Conservation (phyloP, 37 sponge, comb jelly and placozoan genomes). For the Oscarella lobularis region DNA sequence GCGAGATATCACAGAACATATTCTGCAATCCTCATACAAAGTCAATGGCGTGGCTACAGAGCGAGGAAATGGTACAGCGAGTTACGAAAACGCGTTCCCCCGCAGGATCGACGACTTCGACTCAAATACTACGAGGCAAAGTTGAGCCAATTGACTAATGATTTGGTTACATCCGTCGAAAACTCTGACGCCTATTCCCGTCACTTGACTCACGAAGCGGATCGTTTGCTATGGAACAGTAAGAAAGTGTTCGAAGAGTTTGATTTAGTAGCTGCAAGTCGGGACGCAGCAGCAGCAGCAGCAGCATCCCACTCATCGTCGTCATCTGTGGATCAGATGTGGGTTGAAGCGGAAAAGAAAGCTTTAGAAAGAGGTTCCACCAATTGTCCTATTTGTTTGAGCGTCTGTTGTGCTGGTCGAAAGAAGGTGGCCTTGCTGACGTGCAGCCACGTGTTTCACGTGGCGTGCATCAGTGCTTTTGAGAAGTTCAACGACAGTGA, state of each 20-base stretch:
- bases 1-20: constrained; percentile 20
- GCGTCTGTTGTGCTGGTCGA: too few species aligned
- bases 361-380: too few species aligned
- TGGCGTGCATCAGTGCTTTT: neutral
- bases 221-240: neutral
- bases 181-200: neutral
- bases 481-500: too few species aligned
- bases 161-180: neutral
- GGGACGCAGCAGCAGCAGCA: neutral
- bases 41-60: constrained; percentile 65
- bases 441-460: neutral
- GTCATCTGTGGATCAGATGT: too few species aligned
- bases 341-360: too few species aligned
- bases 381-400: too few species aligned
- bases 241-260: too few species aligned
- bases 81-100: constrained; percentile 33
- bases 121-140: constrained; percentile 54
- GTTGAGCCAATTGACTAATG: constrained; percentile 15
- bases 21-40: constrained; percentile 76
- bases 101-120: constrained; percentile 62
- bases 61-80: constrained; percentile 57
- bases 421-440: neutral
- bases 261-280: too few species aligned
- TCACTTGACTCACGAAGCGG: neutral
- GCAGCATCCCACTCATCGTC: too few species aligned